Evolutionary conservation across 2,888 invertebrate species (phyloP).

Genomic region (Choreutis nemorana): DNA sequence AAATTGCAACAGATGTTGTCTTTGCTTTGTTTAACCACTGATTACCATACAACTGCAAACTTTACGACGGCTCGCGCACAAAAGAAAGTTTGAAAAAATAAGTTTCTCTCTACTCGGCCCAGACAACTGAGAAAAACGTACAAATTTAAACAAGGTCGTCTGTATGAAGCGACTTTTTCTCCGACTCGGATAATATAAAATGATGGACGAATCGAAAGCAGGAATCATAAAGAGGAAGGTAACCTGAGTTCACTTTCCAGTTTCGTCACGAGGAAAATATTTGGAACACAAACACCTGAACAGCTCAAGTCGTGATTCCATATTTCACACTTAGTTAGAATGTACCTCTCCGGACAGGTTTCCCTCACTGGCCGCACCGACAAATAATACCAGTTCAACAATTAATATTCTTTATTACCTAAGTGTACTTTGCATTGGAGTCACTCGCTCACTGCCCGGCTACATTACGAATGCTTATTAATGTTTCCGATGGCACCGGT

Average conservation of each 20-base stretch:
- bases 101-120: slow-evolving; percentile 18
- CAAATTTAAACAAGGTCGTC: slow-evolving; percentile 40
- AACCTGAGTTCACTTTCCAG: slow-evolving; percentile 32
- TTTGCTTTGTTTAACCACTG: neutral
- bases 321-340: slow-evolving; percentile 62
- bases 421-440: too few species aligned
- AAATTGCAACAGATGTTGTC: slow-evolving; percentile 43
- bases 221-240: slow-evolving; percentile 34
- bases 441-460: too few species aligned
- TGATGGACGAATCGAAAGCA: slow-evolving; percentile 29
- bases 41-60: slow-evolving; percentile 8
- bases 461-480: too few species aligned
- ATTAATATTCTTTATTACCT: too few species aligned
- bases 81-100: slow-evolving; percentile 18
- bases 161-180: too few species aligned
- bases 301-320: slow-evolving; percentile 62
- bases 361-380: slow-evolving; percentile 29
- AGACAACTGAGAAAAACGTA: slow-evolving; percentile 11
- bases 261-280: slow-evolving; percentile 56
- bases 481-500: too few species aligned
- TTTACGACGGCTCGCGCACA: slow-evolving; percentile 21
- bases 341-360: slow-evolving; percentile 49
- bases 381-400: too few species aligned
- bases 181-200: too few species aligned
- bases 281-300: slow-evolving; percentile 58